Conservation (phyloP, 1,140 invertebrate species). For the Hylaeus volcanicus region DNA sequence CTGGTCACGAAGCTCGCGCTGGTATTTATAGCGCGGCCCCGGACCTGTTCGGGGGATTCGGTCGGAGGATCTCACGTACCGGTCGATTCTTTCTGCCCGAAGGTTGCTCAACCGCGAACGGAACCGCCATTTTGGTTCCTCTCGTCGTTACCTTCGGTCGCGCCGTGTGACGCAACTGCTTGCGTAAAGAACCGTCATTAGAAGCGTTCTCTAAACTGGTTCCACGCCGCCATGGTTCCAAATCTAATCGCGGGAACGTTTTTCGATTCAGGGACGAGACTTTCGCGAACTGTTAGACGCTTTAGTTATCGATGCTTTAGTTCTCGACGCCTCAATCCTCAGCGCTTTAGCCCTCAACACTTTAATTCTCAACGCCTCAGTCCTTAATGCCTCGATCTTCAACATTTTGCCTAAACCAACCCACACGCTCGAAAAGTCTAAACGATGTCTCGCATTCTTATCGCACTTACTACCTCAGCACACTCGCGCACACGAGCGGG, state of each 20-base stretch:
- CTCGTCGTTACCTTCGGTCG: slow-evolving; percentile 37
- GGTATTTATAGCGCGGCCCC: slow-evolving; percentile 60
- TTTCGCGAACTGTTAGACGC: neutral
- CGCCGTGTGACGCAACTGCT: slow-evolving; percentile 64
- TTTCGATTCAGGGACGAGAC: slow-evolving; percentile 27
- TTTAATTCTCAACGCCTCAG: too few species aligned
- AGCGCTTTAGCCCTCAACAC: too few species aligned
- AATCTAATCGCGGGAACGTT: slow-evolving; percentile 7
- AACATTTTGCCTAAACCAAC: too few species aligned
- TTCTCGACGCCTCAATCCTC: too few species aligned
- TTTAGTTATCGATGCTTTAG: too few species aligned
- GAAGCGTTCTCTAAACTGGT: slow-evolving; percentile 34
- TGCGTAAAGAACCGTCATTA: slow-evolving; percentile 62
- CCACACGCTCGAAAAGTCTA: too few species aligned
- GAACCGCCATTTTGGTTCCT: slow-evolving; percentile 69
- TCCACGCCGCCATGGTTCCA: neutral
- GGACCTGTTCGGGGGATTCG: slow-evolving; percentile 68
- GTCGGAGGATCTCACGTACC: slow-evolving; percentile 67
- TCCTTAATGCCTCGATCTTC: too few species aligned
- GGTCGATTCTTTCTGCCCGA: slow-evolving; percentile 55
- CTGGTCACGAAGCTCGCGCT: slow-evolving; percentile 63
- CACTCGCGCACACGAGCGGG: neutral
- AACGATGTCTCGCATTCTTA: too few species aligned
- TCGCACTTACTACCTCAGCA: too few species aligned
- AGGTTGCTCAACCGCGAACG: slow-evolving; percentile 72